Base-by-base conservation (phyloP, 1,140 invertebrate species). In the Ceratina calcarata region DNA sequence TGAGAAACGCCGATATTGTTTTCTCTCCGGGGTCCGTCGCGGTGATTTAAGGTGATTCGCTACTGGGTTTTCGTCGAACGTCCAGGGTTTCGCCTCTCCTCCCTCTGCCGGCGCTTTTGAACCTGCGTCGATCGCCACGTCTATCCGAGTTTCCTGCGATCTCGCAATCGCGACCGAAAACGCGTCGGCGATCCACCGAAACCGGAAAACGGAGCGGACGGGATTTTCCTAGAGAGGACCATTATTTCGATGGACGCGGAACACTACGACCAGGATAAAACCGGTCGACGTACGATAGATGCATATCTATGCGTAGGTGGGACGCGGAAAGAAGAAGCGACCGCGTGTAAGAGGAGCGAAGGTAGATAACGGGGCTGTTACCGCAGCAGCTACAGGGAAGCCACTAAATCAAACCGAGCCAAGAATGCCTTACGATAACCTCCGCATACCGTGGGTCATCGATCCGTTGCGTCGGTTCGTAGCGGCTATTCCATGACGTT, bases 351-450 rank as follows among this genome's bases (percentile, higher is more conserved):
- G 27, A 22, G 37, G 13, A 60, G 15, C 20, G 15, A 8, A 18
- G 37, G n/a, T 32, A 70, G 75, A 77, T 77, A 77, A 77, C 37
- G 66, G 45, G 12, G 32, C 51, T 61, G 75, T 77, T 70, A 61
- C 66, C 66, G 24, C 32, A 69, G 65, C 45, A 51, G 60, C 75
- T 62, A 51, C 22, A 60, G 65, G 55, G 65, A 68, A 51, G 53
- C 64, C 65, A 45, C 57, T 77, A 77, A 77, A 77, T 77, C 75
- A 77, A 77, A 77, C 55, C 15, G n/a, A 20, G 18, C 37, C 55
- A 76, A 70, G 75, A 77, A 77, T 69, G 66, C 58, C 66, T 61
- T 37, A 61, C 66, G 75, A 77, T 77, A 77, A 77, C 75, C 75
- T 53, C 55, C 22, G 65, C 32, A 51, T 77, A 51, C 74, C 18